Base-by-base conservation (phyloP, 2,113 vertebrate species). In the Chamaea fasciata region DNA sequence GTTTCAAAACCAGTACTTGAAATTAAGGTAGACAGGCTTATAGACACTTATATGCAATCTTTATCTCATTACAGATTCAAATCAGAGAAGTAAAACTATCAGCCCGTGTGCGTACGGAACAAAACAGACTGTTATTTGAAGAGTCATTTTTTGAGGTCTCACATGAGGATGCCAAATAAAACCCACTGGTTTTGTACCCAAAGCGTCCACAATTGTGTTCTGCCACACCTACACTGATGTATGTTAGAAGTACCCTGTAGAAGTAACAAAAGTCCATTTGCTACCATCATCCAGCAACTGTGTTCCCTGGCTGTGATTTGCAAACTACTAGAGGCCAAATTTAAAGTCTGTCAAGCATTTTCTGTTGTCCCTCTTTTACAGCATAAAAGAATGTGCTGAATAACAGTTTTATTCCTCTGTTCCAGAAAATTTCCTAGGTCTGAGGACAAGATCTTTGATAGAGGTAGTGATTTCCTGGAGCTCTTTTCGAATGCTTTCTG, bases 371-470 rank as follows among this genome's bases (percentile, higher is more conserved):
- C 21, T 87, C 85, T 22, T 30, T 39, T 83, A 53, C 42, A 81
- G 23, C 23, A 74, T 31, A 24, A 23, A 87, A 77, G 49, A 68
- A 92, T n/a, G 20, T 6, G 35, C 63, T 86, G 73, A 96, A 78
- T 28, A 77, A 30, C 23, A 59, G n/a, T 37, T 90, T 94, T 98
- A 99, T 37, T 99, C 99, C 84, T 99, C 99, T 31, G 98, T 98
- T 82, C 96, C 88, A 31, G 98, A 98, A 7, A 97, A 92, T 91
- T 99, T 99, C 96, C 97, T 98, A 73, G 98, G 98, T 88, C 98
- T 98, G 86, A 99, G 97, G 84, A 98, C 98, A 86, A 99, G 98
- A 60, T 99, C 99, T 95, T 99, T 99, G 94, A 99, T 78, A 71
- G 98, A 97, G 7, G 97, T 79, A 27, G 98, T 98, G 87, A 99